A percentile compares a stretch with the other conserved stretches of the same genome.
phyloP scores from a whole-genome alignment of 2,113 vertebrate species.

The Turdus rufiventris region DNA sequence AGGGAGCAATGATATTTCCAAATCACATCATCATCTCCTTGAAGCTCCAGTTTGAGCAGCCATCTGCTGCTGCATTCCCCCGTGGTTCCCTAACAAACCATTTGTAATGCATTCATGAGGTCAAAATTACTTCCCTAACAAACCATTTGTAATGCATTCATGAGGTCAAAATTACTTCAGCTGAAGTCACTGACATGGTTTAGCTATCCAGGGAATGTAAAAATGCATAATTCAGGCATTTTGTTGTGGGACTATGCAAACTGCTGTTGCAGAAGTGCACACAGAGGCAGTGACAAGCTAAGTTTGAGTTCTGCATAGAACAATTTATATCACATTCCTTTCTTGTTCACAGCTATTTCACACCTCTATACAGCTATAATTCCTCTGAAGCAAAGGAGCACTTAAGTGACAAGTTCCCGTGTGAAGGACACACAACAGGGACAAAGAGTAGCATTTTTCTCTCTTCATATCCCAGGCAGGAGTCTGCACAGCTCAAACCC shows the following conservation, averaged over 20 bases:
- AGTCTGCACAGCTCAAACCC: neutral
- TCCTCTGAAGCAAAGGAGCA: neutral
- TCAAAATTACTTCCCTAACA: slow-evolving; percentile 28
- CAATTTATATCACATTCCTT: slow-evolving; percentile 22
- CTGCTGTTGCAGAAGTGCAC: neutral
- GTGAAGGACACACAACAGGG: neutral
- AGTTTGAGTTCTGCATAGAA: neutral
- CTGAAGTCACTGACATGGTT: neutral
- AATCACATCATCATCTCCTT: neutral
- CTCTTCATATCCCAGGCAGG: neutral
- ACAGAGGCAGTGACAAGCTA: neutral
- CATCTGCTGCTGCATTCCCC: neutral
- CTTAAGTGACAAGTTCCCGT: neutral
- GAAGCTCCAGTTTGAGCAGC: neutral
- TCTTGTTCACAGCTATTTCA: slow-evolving; percentile 22
- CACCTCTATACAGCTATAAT: neutral
- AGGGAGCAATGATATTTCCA: neutral
- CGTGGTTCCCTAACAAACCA: neutral
- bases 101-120: slow-evolving; percentile 17
- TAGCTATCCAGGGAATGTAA: neutral
- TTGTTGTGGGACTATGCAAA: neutral
- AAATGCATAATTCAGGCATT: neutral
- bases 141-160: slow-evolving; percentile 1
- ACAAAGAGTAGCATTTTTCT: neutral
- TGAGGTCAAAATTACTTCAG: slow-evolving; percentile 18